Percentiles rank a stretch among this genome's conserved stretches.
These are phyloP conservation scores for Drymodes brunneopygia DNA, from an alignment of 2,113 vertebrate species.

Conservation along the genomic window DNA sequence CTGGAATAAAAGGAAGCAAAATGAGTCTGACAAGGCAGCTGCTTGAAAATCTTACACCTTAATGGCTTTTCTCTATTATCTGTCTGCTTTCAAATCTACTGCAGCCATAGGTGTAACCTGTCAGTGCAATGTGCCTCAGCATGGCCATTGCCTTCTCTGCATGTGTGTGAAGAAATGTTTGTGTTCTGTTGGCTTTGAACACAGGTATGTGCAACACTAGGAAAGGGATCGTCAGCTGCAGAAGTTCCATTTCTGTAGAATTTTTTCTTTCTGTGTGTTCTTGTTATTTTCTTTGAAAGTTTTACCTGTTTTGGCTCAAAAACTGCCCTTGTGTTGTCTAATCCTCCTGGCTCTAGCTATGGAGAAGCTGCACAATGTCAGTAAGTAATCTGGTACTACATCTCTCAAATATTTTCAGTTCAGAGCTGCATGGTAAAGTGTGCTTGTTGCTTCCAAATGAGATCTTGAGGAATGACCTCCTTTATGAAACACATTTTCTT, in stretches of 20 bases:
- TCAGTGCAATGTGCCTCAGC: not conserved
- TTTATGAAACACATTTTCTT: not conserved
- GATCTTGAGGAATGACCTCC: not conserved
- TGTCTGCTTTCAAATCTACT: not conserved
- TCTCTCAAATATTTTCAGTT: not conserved
- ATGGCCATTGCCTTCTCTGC: not conserved
- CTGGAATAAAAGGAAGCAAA: not conserved
- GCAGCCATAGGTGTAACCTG: not conserved
- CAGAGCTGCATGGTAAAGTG: not conserved
- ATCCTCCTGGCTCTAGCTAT: not conserved
- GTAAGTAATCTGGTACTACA: not conserved
- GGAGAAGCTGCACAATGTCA: not conserved
- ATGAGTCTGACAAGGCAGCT: not conserved
- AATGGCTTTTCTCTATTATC: not conserved
- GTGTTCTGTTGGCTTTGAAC: not conserved
- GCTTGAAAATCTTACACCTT: not conserved
- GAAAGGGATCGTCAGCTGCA: not conserved
- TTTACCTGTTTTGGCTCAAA: not conserved
- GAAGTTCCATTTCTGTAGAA: not conserved
- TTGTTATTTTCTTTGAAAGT: not conserved
- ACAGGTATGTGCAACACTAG: not conserved
- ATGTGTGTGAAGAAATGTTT: not conserved
- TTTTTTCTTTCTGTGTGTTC: not conserved
- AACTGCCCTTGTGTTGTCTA: not conserved
- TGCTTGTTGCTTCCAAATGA: not conserved